Percentiles rank a stretch among this genome's conserved stretches.
Conservation (phyloP, 2,797 vertebrate species). For the Xenopus petersii region DNA sequence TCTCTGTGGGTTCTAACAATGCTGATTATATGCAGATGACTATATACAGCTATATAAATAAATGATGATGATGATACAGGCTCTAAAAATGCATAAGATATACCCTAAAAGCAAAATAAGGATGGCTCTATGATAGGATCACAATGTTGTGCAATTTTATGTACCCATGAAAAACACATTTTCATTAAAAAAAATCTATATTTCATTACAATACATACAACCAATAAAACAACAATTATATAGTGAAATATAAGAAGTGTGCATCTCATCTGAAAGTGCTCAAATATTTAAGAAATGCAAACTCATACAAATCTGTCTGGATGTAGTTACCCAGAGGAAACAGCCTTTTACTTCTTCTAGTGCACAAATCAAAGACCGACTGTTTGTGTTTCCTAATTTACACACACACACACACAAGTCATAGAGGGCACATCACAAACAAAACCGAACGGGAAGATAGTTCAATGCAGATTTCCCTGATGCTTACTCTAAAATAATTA, state of each 20-base stretch:
- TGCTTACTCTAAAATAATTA: constrained; percentile 22
- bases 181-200: constrained; percentile 21
- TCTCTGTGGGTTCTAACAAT: no score
- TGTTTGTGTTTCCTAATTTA: constrained; percentile 30
- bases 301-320: constrained; percentile 18
- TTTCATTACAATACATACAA: constrained; percentile 35
- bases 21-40: no score
- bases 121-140: no score
- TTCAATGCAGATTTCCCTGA: constrained; percentile 49
- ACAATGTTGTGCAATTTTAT: no score
- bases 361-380: constrained; percentile 7
- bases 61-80: no score
- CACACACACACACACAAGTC: constrained; percentile 28
- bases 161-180: neutral
- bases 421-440: constrained; percentile 36
- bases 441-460: neutral
- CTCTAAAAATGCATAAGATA: no score
- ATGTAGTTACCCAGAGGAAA: neutral
- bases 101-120: no score
- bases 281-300: constrained; percentile 19
- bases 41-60: no score
- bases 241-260: constrained; percentile 10
- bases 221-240: constrained; percentile 24
- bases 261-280: constrained; percentile 11
- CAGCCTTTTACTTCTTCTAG: neutral